Conservation (phyloP, 1,140 invertebrate genomes). For the Myzus persicae region DNA sequence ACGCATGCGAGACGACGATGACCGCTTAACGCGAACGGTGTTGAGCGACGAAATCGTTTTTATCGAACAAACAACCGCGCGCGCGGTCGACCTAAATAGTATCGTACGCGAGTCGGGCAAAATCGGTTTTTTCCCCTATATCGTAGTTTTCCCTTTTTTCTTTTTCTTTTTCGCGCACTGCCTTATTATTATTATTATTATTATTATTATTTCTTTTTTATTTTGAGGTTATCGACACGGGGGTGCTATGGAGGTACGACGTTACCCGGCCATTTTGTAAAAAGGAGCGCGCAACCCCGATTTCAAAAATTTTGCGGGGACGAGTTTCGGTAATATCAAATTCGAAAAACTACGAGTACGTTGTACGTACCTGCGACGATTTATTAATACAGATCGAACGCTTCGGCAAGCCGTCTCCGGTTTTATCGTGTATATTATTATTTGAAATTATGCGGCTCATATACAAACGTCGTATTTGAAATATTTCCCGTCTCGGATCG, state of each 20-base stretch:
- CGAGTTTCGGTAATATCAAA: neutral
- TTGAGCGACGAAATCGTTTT: neutral
- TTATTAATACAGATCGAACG: neutral
- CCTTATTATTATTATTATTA: conserved; percentile 27
- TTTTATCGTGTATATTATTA: neutral
- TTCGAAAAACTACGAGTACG: neutral
- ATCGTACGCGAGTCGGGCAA: neutral
- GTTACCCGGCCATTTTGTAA: conserved; percentile 35
- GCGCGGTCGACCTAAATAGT: conserved; percentile 32
- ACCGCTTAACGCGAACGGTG: conserved; percentile 35
- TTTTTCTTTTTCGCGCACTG: conserved; percentile 45
- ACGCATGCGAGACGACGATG: conserved; percentile 45
- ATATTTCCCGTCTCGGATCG: neutral
- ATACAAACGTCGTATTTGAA: neutral
- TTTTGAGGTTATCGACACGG: conserved; percentile 44
- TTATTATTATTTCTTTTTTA: neutral
- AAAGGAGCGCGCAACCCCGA: neutral
- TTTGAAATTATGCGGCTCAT: neutral
- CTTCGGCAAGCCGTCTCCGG: neutral
- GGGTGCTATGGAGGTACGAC: conserved; percentile 13
- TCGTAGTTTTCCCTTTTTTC: neutral
- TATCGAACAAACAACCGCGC: conserved; percentile 53
- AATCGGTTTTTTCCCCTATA: conserved; percentile 14
- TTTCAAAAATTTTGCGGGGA: conserved; percentile 1
- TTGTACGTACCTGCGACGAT: neutral